phyloP scores from a whole-genome alignment of 2,113 vertebrate species.

The Lepus europaeus region DNA sequence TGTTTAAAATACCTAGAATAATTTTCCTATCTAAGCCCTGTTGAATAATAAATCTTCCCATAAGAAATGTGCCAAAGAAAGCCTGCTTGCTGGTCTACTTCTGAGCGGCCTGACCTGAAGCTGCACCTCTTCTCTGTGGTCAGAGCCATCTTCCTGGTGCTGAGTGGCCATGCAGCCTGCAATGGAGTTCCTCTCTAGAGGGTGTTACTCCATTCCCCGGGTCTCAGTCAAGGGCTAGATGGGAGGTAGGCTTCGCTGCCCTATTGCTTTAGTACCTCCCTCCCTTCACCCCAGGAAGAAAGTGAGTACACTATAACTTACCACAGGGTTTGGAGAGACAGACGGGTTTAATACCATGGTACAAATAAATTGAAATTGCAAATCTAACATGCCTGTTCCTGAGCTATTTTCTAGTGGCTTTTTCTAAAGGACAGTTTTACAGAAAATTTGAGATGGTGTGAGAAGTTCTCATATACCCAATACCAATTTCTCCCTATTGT shows the following conservation, averaged over 20 bases:
- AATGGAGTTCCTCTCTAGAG: background rate
- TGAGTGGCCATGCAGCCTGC: background rate
- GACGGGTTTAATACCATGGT: background rate
- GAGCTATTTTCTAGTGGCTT: background rate
- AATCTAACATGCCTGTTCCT: background rate
- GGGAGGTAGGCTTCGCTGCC: too few relatives aligned
- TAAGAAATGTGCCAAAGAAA: background rate
- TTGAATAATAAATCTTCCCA: background rate
- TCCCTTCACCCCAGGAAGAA: background rate
- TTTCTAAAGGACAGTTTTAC: background rate
- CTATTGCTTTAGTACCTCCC: background rate
- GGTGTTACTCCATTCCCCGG: background rate
- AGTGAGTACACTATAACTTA: background rate
- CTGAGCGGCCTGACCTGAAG: background rate
- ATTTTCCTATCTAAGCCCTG: background rate
- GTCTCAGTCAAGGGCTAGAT: background rate
- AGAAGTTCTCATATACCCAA: too few relatives aligned
- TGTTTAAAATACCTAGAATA: background rate
- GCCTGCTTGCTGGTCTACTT: background rate
- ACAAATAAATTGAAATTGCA: background rate
- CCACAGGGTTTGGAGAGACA: too few relatives aligned
- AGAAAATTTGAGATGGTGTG: background rate
- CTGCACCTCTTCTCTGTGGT: background rate
- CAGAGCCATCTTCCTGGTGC: background rate
- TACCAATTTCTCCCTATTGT: background rate